Conservation (phyloP, 2,113 vertebrate species). For the Trematocara nigrifrons region DNA sequence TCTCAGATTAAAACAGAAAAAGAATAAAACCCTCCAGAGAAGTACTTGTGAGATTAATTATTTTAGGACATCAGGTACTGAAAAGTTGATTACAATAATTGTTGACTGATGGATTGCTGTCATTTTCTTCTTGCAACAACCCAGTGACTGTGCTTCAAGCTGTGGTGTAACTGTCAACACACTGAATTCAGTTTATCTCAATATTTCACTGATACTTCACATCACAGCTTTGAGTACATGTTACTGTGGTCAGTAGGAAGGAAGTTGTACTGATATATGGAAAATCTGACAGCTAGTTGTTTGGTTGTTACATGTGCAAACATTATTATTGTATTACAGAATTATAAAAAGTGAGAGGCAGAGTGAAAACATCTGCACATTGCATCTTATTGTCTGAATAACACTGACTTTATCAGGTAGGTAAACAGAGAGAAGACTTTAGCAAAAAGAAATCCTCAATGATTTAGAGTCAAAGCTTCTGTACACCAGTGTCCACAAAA, state of each 20-base stretch:
- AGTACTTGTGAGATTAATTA: neutral
- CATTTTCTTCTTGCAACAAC: neutral
- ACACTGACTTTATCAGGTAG: neutral
- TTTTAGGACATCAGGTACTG: neutral
- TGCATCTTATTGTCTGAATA: neutral
- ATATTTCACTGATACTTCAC: neutral
- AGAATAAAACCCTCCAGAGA: neutral
- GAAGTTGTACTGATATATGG: neutral
- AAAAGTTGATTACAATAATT: neutral
- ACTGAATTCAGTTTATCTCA: neutral
- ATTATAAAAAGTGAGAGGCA: neutral
- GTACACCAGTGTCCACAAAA: neutral
- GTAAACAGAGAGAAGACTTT: neutral
- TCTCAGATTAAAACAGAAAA: neutral
- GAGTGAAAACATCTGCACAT: neutral
- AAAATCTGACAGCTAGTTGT: neutral
- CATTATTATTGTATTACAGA: neutral
- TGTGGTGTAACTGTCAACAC: neutral
- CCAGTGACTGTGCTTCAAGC: neutral
- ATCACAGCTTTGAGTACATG: neutral
- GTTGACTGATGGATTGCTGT: neutral
- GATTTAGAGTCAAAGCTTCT: neutral
- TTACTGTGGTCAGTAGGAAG: neutral
- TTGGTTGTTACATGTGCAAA: neutral
- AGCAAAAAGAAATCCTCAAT: neutral